These are phyloP conservation scores for Manis pentadactyla DNA, from an alignment of 2,797 vertebrate species.

Conservation along the genomic window DNA sequence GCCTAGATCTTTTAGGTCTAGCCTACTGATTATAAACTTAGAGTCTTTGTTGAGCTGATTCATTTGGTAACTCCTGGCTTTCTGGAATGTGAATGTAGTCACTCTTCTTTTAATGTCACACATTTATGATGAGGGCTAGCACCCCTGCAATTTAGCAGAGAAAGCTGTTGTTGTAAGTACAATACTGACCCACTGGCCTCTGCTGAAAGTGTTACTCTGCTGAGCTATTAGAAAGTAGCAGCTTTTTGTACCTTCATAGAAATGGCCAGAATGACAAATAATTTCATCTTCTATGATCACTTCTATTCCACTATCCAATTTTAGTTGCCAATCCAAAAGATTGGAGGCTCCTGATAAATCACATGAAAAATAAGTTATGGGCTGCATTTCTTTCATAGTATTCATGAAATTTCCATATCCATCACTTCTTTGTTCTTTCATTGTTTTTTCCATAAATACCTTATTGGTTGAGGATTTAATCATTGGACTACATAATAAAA, in stretches of 20 bases:
- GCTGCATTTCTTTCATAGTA: conserved; percentile 30
- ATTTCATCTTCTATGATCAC: not conserved
- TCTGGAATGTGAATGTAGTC: not conserved
- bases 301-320: conserved; percentile 45
- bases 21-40: not conserved
- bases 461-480: conserved; percentile 62
- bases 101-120: not conserved
- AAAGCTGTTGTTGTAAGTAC: not conserved
- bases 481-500: not conserved
- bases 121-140: not conserved
- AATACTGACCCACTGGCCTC: not conserved
- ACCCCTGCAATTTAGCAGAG: not conserved
- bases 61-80: not conserved
- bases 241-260: not conserved
- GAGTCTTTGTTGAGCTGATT: not conserved
- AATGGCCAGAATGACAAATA: conserved; percentile 43
- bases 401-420: conserved; percentile 64
- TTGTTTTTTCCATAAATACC: conserved; percentile 37
- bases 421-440: conserved; percentile 47
- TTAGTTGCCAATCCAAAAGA: conserved; percentile 39
- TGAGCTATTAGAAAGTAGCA: not conserved
- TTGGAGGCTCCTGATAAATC: conserved; percentile 48
- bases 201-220: not conserved
- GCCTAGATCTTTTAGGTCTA: not conserved
- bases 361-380: conserved; percentile 57